A percentile compares a stretch with the other conserved stretches of the same genome.
These are phyloP conservation scores for Drosophila bocqueti DNA, from an alignment of 1,140 invertebrate genomes.

Conservation along the genomic window DNA sequence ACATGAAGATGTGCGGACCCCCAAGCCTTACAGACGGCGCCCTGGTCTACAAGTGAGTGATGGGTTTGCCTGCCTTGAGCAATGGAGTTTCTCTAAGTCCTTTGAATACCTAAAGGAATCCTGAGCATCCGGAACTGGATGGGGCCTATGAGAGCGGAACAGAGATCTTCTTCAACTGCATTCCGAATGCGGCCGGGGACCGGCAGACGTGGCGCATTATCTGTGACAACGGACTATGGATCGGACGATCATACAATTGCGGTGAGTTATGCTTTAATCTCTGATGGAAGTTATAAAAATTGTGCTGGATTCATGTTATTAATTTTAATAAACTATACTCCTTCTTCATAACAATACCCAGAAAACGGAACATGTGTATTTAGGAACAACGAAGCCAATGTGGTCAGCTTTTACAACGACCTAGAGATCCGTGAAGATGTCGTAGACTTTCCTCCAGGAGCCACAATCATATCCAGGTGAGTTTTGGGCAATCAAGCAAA, in stretches of 20 bases:
- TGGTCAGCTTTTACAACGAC: constrained; percentile 92
- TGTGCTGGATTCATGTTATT: background rate
- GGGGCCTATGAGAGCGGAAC: constrained; percentile 90
- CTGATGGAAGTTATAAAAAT: background rate
- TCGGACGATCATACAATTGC: constrained; percentile 91
- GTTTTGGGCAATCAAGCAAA: background rate
- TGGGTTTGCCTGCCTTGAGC: background rate
- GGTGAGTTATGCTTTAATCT: constrained; percentile 85
- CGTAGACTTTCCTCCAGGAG: constrained; percentile 91
- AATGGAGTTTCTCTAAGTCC: background rate
- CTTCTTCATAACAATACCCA: constrained; percentile 12
- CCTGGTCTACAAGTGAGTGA: constrained; percentile 78
- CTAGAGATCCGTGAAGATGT: constrained; percentile 90
- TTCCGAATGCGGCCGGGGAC: constrained; percentile 91
- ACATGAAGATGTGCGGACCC: constrained; percentile 78
- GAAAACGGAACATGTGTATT: constrained; percentile 91
- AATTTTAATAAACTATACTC: background rate
- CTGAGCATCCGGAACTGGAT: constrained; percentile 82
- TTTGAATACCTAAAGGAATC: constrained; percentile 54
- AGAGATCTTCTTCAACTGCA: constrained; percentile 92
- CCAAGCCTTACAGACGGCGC: constrained; percentile 75
- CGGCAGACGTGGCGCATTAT: constrained; percentile 93
- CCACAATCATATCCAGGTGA: constrained; percentile 89
- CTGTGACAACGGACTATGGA: constrained; percentile 93
- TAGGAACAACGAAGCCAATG: constrained; percentile 91